phyloP scores from a whole-genome alignment of 2,797 vertebrate species.

The Myoxocephalus aenaeus region DNA sequence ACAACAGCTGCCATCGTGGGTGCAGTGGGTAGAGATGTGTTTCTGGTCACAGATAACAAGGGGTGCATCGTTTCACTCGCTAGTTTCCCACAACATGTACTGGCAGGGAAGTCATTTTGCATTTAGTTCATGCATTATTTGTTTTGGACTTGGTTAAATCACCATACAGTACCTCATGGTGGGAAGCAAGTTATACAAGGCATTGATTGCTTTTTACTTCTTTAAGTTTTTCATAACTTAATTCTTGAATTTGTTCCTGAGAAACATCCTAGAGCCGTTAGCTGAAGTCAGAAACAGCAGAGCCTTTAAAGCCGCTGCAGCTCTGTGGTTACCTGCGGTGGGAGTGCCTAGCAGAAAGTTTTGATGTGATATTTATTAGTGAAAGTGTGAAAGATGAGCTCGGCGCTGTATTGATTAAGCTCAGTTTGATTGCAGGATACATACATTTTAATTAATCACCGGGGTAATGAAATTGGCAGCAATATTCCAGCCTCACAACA shows the following conservation, averaged over 20 bases:
- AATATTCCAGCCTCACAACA: conserved; percentile 54
- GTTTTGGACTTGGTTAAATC: neutral
- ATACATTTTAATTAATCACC: conserved; percentile 78
- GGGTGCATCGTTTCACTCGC: neutral
- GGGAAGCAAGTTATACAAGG: neutral
- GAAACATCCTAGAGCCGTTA: neutral
- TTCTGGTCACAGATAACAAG: conserved; percentile 1
- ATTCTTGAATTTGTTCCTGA: conserved; percentile 6
- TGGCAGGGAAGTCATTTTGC: neutral
- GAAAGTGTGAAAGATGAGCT: conserved; percentile 51
- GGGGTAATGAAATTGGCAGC: conserved; percentile 74
- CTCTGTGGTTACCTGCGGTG: conserved; percentile 13
- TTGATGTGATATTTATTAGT: conserved; percentile 54
- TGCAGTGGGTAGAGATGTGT: neutral
- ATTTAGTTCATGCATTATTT: conserved; percentile 1
- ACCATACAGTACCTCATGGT: neutral
- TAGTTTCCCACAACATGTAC: neutral
- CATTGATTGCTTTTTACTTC: neutral
- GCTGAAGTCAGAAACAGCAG: neutral
- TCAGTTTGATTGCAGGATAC: conserved; percentile 67
- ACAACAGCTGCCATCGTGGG: conserved; percentile 3
- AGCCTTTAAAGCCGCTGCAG: conserved; percentile 4
- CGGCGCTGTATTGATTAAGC: conserved; percentile 55
- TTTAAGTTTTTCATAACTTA: neutral
- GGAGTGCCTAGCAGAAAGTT: conserved; percentile 35